Conservation (phyloP, 2,888 invertebrate genomes). For the Cantharis flavilabris region DNA sequence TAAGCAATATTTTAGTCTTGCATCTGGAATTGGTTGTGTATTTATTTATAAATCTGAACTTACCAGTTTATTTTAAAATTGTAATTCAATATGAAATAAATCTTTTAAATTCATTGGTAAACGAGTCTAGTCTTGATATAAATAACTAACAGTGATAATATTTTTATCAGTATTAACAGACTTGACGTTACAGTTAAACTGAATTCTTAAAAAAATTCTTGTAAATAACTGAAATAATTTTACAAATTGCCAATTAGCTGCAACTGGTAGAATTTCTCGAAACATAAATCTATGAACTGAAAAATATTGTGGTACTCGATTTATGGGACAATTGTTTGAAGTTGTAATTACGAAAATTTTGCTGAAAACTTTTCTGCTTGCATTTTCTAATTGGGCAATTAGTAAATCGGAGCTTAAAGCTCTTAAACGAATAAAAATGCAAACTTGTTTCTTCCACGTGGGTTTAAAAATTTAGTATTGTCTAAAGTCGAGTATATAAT, state of each 20-base stretch:
- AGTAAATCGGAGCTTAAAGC: neutral
- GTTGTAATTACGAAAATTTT: neutral
- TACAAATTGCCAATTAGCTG: slow-evolving; percentile 1
- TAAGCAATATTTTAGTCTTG: slow-evolving; percentile 7
- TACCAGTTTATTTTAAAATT: neutral
- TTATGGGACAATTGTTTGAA: neutral
- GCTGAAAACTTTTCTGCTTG: no score
- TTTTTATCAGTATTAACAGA: slow-evolving; percentile 21
- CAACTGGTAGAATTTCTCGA: neutral
- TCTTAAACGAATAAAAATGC: neutral
- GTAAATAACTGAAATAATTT: slow-evolving; percentile 22
- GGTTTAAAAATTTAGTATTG: neutral
- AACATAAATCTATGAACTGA: neutral
- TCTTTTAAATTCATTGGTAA: slow-evolving; percentile 21
- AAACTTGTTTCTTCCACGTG: neutral
- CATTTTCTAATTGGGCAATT: neutral
- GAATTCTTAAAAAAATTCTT: slow-evolving; percentile 19
- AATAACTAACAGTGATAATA: slow-evolving; percentile 4
- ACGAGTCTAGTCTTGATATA: slow-evolving; percentile 10
- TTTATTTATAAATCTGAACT: neutral
- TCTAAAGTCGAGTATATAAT: slow-evolving; percentile 1
- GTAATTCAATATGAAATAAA: slow-evolving; percentile 23
- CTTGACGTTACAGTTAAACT: slow-evolving; percentile 15
- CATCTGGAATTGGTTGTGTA: neutral
- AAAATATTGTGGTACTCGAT: neutral